Percentiles rank a stretch among this genome's conserved stretches.
Conservation (phyloP, 2,113 vertebrate species). For the Zosterops japonicus region DNA sequence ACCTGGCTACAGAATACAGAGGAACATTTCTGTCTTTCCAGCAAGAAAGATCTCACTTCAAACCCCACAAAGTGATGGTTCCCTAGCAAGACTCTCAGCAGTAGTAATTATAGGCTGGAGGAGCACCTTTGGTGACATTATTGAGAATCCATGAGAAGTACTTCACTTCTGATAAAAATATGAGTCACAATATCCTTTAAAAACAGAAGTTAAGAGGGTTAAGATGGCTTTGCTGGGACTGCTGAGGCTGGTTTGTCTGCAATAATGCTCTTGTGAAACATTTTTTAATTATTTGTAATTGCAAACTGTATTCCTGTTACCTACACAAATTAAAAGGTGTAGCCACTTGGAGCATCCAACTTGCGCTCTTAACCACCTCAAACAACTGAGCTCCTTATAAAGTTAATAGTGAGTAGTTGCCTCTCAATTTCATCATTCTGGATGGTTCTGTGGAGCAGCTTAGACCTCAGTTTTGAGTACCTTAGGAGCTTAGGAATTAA, state of each 20-base stretch:
- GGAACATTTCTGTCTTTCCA: neutral
- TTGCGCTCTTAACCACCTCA: neutral
- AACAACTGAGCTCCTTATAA: neutral
- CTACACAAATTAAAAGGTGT: neutral
- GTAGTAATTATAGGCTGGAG: neutral
- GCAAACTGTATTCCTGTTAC: neutral
- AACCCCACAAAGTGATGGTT: neutral
- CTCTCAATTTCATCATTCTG: neutral
- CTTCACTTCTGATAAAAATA: neutral
- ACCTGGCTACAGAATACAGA: neutral
- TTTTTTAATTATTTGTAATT: neutral
- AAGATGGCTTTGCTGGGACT: neutral
- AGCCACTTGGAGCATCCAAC: neutral
- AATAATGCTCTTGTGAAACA: neutral
- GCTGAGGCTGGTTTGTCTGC: neutral
- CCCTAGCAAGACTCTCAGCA: neutral
- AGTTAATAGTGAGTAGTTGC: neutral
- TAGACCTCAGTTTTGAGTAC: neutral
- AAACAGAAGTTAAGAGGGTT: neutral
- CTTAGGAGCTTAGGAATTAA: neutral
- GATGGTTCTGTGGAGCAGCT: neutral
- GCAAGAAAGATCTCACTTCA: neutral
- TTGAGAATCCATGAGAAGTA: neutral
- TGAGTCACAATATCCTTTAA: neutral
- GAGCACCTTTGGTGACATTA: neutral